Evolutionary conservation across 2,888 invertebrate species (phyloP), one percentile per base, ranked within the genome.

Genomic region (Pollenia labialis): DNA sequence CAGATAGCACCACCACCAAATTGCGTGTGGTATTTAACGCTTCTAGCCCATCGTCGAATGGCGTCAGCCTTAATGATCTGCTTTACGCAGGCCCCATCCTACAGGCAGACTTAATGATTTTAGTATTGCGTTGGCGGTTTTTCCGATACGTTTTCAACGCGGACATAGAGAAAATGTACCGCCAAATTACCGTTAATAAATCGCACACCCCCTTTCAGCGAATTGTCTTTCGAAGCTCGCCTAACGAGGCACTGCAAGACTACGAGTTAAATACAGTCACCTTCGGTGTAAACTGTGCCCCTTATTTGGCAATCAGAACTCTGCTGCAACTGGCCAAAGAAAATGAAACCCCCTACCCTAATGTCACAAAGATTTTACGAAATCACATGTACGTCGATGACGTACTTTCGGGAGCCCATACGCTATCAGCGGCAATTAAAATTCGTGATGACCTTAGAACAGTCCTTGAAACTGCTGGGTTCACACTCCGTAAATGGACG

Each of bases 1-100:
- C 50, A 12, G 48, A 68, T 0, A 75, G 74, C 50, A 50, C 74
- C 4, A 75, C 74, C 1, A 50, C 74, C 0, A 50, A 50, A 42
- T 23, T 62, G 32, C 32, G 68, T 8, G 60, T 68, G 4, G 50
- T 50, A 9, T 50, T 50, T 10, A 68, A 68, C n/a, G 50, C 68
- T 4, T n/a, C n/a, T n/a, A n/a, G n/a, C n/a, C n/a, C n/a, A n/a
- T n/a, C n/a, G n/a, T n/a, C n/a, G n/a, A n/a, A n/a, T n/a, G n/a
- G n/a, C n/a, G n/a, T n/a, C n/a, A n/a, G n/a, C n/a, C n/a, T n/a
- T 32, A 32, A 32, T 60, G 60, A 60, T 40, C 12, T 60, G 60
- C 40, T 60, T 40, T 7, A 60, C 32, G 32, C 60, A 4, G 60
- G 60, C 7, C 40, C 32, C 9, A 60, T 60, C 60, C 40, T 60